Base-by-base conservation (phyloP, 2,888 invertebrate genomes). In the Listrodromus nycthemerus region DNA sequence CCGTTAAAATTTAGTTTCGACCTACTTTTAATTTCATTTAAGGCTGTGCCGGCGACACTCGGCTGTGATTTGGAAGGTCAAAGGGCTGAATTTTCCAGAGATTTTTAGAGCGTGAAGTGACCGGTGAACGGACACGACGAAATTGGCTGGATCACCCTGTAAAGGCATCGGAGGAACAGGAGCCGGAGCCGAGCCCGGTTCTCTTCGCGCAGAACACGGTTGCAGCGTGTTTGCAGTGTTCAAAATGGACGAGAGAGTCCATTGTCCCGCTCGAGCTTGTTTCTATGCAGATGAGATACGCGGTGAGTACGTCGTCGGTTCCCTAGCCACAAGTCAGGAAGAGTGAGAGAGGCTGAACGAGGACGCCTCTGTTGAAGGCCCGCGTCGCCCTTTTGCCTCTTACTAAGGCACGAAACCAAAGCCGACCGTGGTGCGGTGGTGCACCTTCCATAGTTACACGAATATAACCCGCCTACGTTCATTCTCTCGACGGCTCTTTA, bases 231-330 rank as follows among this genome's bases (percentile, higher is more conserved):
- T 91, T 91, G 91, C 91, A 90, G 89, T 90, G 90, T 91, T 90
- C 89, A 87, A 90, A 91, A 91, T 89, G 91, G 89, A 90, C 90
- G 90, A 89, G 91, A 90, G 89, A 88, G 88, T 89, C 90, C 89
- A 92, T 92, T 92, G 92, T 92, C 90, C 91, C 86, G 89, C 63
- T 86, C 88, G 89, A 92, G 92, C 92, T 92, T 92, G 92, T 92
- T 92, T 92, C 92, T 91, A 92, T 92, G 92, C 92, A 92, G 92
- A 92, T 92, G 92, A 92, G 92, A 90, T 89, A 89, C 89, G 89
- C 89, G 87, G 88, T 86, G 83, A 86, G 86, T 85, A 80, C 84
- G 85, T 85, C 84, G 85, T 84, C 86, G 86, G 86, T 86, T 83
- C 83, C 61, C 86, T 74, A 80, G 85, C 87, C 87, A 78, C 88